Conservation (phyloP, 2,113 vertebrate species). For the Entelurus aequoreus region DNA sequence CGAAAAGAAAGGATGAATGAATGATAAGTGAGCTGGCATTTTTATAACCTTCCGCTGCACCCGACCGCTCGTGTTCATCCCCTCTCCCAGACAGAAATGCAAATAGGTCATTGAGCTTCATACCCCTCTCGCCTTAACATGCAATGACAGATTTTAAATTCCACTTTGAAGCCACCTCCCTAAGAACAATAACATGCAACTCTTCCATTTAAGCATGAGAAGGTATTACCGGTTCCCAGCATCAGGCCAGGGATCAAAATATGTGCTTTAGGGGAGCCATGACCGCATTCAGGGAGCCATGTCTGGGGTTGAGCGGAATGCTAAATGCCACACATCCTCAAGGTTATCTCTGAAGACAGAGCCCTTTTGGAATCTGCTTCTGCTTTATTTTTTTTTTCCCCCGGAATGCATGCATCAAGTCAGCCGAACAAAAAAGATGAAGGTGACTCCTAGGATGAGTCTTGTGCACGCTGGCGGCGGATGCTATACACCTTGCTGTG, state of each 20-base stretch:
- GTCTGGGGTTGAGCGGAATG: slow-evolving; percentile 66
- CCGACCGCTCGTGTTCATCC: slow-evolving; percentile 37
- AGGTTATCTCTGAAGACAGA: slow-evolving; percentile 73
- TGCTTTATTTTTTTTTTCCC: slow-evolving; percentile 57
- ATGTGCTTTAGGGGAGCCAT: slow-evolving; percentile 64
- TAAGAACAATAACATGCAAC: slow-evolving; percentile 38
- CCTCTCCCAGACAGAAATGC: slow-evolving; percentile 61
- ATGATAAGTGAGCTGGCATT: slow-evolving; percentile 61
- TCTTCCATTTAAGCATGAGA: slow-evolving; percentile 60
- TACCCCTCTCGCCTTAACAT: slow-evolving; percentile 60
- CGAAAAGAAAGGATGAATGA: slow-evolving; percentile 61
- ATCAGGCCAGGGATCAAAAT: slow-evolving; percentile 59
- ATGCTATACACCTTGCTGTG: slow-evolving; percentile 53
- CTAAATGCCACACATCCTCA: slow-evolving; percentile 72
- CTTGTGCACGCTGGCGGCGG: slow-evolving; percentile 32
- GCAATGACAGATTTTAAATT: slow-evolving; percentile 68
- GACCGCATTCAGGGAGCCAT: slow-evolving; percentile 63
- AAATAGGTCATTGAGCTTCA: slow-evolving; percentile 68
- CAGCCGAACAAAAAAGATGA: slow-evolving; percentile 59
- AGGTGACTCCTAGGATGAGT: slow-evolving; percentile 69
- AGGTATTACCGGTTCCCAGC: slow-evolving; percentile 61
- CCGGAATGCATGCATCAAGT: slow-evolving; percentile 71
- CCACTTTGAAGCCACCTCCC: slow-evolving; percentile 30
- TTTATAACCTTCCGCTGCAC: slow-evolving; percentile 32
- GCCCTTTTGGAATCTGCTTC: slow-evolving; percentile 62